Base-by-base conservation (phyloP, 2,888 invertebrate genomes). In the Leptinotarsa haldemani region DNA sequence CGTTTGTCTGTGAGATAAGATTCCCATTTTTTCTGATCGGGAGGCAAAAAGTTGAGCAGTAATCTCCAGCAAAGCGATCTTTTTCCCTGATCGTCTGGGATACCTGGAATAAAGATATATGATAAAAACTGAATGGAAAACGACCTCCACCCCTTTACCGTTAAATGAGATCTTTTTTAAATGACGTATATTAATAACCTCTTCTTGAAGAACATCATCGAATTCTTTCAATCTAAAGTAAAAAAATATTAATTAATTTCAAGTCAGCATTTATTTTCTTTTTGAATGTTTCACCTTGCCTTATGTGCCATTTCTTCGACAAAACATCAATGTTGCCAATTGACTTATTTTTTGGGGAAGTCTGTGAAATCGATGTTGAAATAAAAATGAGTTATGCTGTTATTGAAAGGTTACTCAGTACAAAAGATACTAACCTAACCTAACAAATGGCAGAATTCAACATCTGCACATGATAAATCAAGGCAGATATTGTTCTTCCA, bases 1-100 rank as follows among this genome's bases (percentile, higher is more conserved):
- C 97, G 90, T 84, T 97, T 96, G 80, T 94, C 92, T 1, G 88
- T 82, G 4, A 97, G 88, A 46, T 92, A 92, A 69, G 91, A 87
- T 16, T 91, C 88, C 94, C 96, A 95, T 74, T 90, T 90, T 64
- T 87, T 88, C 82, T 90, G 92, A 65, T 93, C 91, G 7, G 90
- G 87, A 0, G 96, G 95, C 77, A 98, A 88, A 85, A 97, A 98
- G 83, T 95, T 94, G 50, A 98, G 88, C 67, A 98, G 88, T 22
- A 97, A 88, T 88, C 94, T 95, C 97, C 98, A 98, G 80, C 96
- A 95, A 56, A 95, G 85, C 0, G 97, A 91, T 69, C 97, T 90
- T 75, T 93, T 89, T 1, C 96, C 95, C 80, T 93, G 93, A 81
- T 95, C 95, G 85, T 97, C 97, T 1, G 97, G 97, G 82, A 97